Evolutionary conservation across 2,888 invertebrate genomes (phyloP), one percentile per base, ranked within the genome.

Genomic region (Leucoptera coffeella): DNA sequence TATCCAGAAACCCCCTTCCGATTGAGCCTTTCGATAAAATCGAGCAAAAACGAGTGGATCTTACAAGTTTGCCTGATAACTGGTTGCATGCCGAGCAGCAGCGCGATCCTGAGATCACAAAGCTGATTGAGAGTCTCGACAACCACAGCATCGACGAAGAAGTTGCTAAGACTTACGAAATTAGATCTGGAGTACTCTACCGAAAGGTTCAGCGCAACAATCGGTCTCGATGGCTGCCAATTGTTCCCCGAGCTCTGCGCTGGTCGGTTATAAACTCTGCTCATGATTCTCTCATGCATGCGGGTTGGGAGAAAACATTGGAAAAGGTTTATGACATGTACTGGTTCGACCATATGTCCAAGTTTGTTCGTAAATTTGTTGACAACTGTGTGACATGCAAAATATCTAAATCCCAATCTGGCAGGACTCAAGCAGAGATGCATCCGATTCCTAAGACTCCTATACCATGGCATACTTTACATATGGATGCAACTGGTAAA

Each of bases 361-460:
- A 35, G 14, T 42, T 34, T 19, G 45, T 49, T 1, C 27, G 40
- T 20, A 44, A 42, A 27, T 50, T 47, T 26, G 38, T 44, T 0
- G 43, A 45, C 1, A 39, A 36, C 12, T 50, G 48, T 27, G 29
- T 48, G 4, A 46, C 41, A 0, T 49, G 48, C 28, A 40, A 35
- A 32, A 14, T 41, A 3, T 35, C 46, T 0, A 50, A 50, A 29
- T 34, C 39, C 6, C 15, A 14, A 7, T 38, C 43, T 0, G 49
- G 50, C 4, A 38, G 34, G 23, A 12, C 31, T 7, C 44, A 42
- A 25, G 38, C 32, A 11, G 35, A 37, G 23, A 12, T 50, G 2
- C 47, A 50, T 23, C 40, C 47, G 1, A 47, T 45, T 8, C 45
- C 45, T 1, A 52, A 45, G 30, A 17, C 31, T 8, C 34, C 37